Base-by-base conservation (phyloP, 2,888 invertebrate genomes). In the Steinernema scapterisci region DNA sequence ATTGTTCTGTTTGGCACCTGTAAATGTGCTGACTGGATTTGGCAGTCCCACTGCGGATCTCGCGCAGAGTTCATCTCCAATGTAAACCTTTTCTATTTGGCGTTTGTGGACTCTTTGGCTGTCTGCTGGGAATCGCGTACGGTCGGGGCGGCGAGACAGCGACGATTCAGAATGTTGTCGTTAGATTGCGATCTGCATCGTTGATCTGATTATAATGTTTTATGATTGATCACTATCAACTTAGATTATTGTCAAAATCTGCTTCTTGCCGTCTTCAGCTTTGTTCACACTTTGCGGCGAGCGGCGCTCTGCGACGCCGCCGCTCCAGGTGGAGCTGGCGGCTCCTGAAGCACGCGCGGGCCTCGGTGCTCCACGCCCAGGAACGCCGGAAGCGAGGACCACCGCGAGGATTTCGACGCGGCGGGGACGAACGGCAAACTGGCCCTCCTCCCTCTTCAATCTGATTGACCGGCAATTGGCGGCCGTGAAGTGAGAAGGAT, bases 161-260 rank as follows among this genome's bases (percentile, higher is more conserved):
- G 31, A 16, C 63, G 31, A 63, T 25, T 63, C 63, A 63, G 63
- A 13, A 31, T 63, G 63, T 63, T 63, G 63, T 63, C 63, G 63
- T 63, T 27, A 63, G 63, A 63, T 63, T 31, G 31, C 63, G 31
- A 63, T 63, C 63, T 31, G 63, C 63, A 27, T 25, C 31, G 63
- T 31, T 63, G 63, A 63, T 63, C 63, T 27, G 63, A 63, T 63
- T 63, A 63, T 63, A 63, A 63, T 63, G 63, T 63, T 63, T 63
- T 63, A 63, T 63, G 27, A 63, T 63, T 27, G 63, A 63, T 63
- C 63, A 63, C 27, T 63, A 63, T 63, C 63, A 63, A 25, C 19
- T n/a, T 25, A 63, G 63, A 63, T 63, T 31, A 63, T 63, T 63
- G 63, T 63, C 63, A 63, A 63, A 63, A 63, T 63, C 31, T 63